These are phyloP conservation scores for Clostera curtula DNA, from an alignment of 2,888 invertebrate species.

Conservation along the genomic window DNA sequence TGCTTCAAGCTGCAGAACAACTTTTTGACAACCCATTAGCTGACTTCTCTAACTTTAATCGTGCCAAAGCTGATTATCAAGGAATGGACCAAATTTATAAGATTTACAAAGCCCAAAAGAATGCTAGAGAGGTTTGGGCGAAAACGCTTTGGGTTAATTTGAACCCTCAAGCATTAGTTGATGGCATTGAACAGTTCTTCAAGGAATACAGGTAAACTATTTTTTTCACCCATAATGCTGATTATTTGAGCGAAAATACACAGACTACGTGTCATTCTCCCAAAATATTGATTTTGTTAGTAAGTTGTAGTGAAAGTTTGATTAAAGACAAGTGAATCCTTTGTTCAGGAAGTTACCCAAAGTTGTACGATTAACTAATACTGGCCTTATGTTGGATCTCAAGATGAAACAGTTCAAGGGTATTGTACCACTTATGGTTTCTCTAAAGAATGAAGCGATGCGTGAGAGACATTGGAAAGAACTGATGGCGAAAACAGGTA, in stretches of 20 bases:
- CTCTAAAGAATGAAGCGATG: constrained; percentile 92
- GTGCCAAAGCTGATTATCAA: constrained; percentile 77
- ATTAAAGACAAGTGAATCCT: not conserved
- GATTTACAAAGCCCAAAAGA: constrained; percentile 85
- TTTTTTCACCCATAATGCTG: too few relatives aligned
- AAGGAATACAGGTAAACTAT: constrained; percentile 78
- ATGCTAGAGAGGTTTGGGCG: constrained; percentile 86
- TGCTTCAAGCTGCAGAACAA: constrained; percentile 80
- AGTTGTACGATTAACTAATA: constrained; percentile 69
- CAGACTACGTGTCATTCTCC: not conserved
- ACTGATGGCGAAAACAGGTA: constrained; percentile 89
- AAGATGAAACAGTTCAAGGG: constrained; percentile 92
- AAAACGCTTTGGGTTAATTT: constrained; percentile 91
- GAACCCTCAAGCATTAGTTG: constrained; percentile 87
- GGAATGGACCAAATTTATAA: constrained; percentile 83
- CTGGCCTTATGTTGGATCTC: constrained; percentile 82
- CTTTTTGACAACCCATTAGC: constrained; percentile 91
- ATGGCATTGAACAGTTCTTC: constrained; percentile 90
- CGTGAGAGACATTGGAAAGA: constrained; percentile 93
- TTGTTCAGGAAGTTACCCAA: constrained; percentile 79
- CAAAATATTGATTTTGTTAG: not conserved
- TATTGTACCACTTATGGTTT: constrained; percentile 91
- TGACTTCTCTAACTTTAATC: constrained; percentile 84
- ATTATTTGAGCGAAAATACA: too few relatives aligned
- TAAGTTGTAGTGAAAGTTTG: constrained; percentile 1